A percentile compares a stretch with the other conserved stretches of the same genome.
Evolutionary conservation across 2,113 vertebrate species (phyloP).

Genomic region (Atrichornis clamosus): DNA sequence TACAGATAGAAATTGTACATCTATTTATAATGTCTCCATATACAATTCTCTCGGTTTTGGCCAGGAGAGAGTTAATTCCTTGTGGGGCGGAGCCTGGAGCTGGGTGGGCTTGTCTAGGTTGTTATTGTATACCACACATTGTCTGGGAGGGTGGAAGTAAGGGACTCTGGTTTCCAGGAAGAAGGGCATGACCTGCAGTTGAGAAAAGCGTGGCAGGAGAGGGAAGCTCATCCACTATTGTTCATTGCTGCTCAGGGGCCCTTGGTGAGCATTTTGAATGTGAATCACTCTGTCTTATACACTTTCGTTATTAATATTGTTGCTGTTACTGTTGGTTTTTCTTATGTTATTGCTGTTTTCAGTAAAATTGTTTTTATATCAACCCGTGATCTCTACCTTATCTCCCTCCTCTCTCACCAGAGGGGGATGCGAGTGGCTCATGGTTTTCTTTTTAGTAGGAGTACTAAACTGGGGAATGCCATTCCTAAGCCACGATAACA

Average conservation of each 20-base stretch:
- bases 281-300: neutral
- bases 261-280: neutral
- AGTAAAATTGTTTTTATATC: neutral
- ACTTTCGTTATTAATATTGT: neutral
- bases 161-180: neutral
- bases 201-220: neutral
- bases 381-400: neutral
- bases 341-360: neutral
- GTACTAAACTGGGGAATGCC: neutral
- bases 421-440: neutral
- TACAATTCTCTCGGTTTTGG: neutral
- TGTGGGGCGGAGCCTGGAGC: neutral
- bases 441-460: neutral
- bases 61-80: neutral
- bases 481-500: neutral
- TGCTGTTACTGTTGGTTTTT: neutral
- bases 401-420: neutral
- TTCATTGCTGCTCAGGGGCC: neutral
- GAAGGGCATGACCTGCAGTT: rapidly evolving
- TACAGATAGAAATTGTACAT: neutral
- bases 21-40: neutral
- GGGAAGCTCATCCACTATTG: neutral
- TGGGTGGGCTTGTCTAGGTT: neutral
- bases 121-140: no score
- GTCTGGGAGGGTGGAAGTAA: rapidly evolving